phyloP scores from a whole-genome alignment of 2,113 vertebrate genomes.

The Acanthochromis polyacanthus region DNA sequence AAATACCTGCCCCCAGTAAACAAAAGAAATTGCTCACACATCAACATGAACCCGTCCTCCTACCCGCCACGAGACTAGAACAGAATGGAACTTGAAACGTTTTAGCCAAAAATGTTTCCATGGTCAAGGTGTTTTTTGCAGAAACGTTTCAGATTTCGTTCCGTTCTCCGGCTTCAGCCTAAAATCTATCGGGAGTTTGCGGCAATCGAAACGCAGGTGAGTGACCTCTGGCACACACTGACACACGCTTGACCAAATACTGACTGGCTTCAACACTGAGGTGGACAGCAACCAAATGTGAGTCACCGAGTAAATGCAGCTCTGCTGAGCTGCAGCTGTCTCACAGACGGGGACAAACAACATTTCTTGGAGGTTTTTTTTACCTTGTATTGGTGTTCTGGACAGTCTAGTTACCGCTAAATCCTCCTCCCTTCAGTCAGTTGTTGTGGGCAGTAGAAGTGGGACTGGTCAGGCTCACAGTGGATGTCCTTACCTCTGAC shows the following conservation, averaged over 20 bases:
- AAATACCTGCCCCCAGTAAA: conserved; percentile 25
- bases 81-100: conserved; percentile 90
- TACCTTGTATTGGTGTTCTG: conserved; percentile 1
- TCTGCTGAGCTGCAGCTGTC: conserved; percentile 29
- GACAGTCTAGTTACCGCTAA: not conserved
- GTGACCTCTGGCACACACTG: conserved; percentile 65
- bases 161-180: conserved; percentile 81
- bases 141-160: conserved; percentile 91
- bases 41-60: conserved; percentile 20
- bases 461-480: not conserved
- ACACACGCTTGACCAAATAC: conserved; percentile 24
- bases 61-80: conserved; percentile 73
- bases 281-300: conserved; percentile 31
- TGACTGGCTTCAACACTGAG: conserved; percentile 11
- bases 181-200: conserved; percentile 49
- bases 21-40: conserved; percentile 28
- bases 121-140: conserved; percentile 89
- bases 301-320: conserved; percentile 14
- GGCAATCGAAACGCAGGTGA: conserved; percentile 68
- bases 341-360: conserved; percentile 40
- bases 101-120: conserved; percentile 91
- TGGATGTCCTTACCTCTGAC: not conserved
- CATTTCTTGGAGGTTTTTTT: conserved; percentile 50
- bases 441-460: not conserved
- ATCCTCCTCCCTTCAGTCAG: too few relatives aligned